phyloP scores from a whole-genome alignment of 2,888 invertebrate genomes.

The Alentia gelatinosa region DNA sequence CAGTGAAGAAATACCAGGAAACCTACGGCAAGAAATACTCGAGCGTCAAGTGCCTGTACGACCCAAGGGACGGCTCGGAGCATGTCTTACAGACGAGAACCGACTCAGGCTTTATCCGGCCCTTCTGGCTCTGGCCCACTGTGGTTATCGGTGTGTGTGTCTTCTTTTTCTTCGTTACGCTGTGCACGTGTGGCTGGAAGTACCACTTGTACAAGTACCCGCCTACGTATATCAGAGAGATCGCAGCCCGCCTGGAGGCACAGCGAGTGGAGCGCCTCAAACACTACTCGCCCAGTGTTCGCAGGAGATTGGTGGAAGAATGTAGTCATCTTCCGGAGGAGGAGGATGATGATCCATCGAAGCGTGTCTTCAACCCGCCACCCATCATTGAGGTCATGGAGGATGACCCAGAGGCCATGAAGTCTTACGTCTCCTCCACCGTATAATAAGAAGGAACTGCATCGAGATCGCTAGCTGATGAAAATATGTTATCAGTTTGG shows the following conservation, averaged over 20 bases:
- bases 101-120: neutral
- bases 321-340: neutral
- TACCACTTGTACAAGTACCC: neutral
- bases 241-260: neutral
- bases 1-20: neutral
- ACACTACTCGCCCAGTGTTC: neutral
- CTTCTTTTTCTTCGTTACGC: neutral
- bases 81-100: neutral
- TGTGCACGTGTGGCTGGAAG: constrained; percentile 7
- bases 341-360: neutral
- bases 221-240: neutral
- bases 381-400: neutral
- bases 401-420: neutral
- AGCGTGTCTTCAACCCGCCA: constrained; percentile 9
- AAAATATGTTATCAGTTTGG: too few species aligned
- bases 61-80: neutral
- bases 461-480: too few species aligned
- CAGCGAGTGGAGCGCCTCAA: neutral
- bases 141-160: neutral
- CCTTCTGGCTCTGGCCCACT: neutral
- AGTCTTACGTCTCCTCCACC: neutral
- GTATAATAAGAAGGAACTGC: too few species aligned
- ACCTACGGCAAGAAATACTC: neutral
- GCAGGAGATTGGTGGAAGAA: neutral
- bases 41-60: neutral